A percentile compares a stretch with the other conserved stretches of the same genome.
Evolutionary conservation across 1,140 invertebrate species (phyloP).

Genomic region (Gryllus bimaculatus): DNA sequence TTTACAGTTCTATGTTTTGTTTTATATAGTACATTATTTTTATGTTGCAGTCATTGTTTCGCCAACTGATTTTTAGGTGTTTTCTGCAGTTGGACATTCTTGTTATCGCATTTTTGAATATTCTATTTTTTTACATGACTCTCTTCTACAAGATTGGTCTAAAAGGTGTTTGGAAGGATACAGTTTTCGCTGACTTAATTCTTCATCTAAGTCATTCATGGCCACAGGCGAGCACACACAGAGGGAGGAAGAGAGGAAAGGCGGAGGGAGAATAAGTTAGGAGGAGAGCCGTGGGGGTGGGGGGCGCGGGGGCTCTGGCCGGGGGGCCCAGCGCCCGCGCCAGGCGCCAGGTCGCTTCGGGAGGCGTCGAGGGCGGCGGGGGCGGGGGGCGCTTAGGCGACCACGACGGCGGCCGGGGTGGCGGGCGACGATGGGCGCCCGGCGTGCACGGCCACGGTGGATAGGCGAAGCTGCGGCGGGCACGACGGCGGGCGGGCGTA

Average conservation of each 20-base stretch:
- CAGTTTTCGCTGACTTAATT: no score
- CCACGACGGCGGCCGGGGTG: neutral
- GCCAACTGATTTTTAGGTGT: no score
- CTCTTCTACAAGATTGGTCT: no score
- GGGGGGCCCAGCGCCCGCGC: neutral
- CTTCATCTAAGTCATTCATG: neutral
- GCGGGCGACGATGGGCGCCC: neutral
- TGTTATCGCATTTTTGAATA: no score
- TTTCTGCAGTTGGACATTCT: no score
- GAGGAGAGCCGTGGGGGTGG: neutral
- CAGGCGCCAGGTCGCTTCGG: neutral
- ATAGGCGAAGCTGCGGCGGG: neutral
- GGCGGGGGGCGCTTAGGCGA: neutral
- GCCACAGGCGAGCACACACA: neutral
- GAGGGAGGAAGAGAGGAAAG: neutral
- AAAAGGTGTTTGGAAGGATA: no score
- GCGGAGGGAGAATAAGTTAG: neutral
- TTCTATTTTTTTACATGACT: no score
- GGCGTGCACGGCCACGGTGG: neutral
- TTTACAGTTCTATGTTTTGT: no score
- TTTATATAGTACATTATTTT: no score
- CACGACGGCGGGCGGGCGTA: neutral
- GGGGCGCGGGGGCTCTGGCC: neutral
- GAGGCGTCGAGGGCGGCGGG: neutral
- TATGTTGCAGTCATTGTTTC: no score